Evolutionary conservation across 2,888 invertebrate species (phyloP).

Genomic region (Hofmannophila pseudospretella): DNA sequence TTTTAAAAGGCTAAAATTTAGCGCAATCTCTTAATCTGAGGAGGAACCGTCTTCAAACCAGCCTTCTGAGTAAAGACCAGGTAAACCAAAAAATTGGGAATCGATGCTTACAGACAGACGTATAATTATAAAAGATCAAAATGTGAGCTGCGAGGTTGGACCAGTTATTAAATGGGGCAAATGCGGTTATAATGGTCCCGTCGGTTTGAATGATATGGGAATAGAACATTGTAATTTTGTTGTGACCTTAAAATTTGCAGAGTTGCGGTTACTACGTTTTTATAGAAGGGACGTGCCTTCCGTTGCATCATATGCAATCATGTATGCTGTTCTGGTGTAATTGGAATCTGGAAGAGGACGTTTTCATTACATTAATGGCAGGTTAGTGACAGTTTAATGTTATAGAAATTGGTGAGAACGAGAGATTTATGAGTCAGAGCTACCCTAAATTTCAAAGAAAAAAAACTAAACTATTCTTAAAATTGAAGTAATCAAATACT

Average conservation of each 20-base stretch:
- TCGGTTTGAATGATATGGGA: conserved; percentile 53
- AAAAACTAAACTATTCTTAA: conserved; percentile 15
- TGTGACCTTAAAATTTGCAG: conserved; percentile 39
- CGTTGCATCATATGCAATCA: conserved; percentile 26
- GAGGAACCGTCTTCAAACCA: conserved; percentile 15
- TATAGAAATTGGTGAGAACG: conserved; percentile 28
- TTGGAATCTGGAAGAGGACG: conserved; percentile 33
- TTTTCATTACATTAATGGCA: conserved; percentile 53
- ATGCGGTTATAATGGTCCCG: conserved; percentile 69
- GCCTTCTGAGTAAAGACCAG: conserved; percentile 57
- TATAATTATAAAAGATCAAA: conserved; percentile 74
- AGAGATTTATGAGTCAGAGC: conserved; percentile 39
- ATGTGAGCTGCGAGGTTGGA: conserved; percentile 47
- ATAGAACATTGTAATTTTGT: conserved; percentile 45
- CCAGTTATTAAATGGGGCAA: conserved; percentile 68
- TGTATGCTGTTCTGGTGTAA: conserved; percentile 36
- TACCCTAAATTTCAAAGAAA: conserved; percentile 18
- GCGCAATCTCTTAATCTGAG: conserved; percentile 47
- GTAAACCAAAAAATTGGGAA: conserved; percentile 54
- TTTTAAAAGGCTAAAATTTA: conserved; percentile 39
- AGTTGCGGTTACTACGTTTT: conserved; percentile 38
- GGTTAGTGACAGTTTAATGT: conserved; percentile 46
- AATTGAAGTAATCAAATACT: too few species aligned
- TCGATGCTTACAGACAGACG: conserved; percentile 49
- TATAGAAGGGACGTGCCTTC: conserved; percentile 53